Percentiles rank a stretch among this genome's conserved stretches.
phyloP scores from a whole-genome alignment of 1,140 invertebrate species.

The Megalonaias nervosa region DNA sequence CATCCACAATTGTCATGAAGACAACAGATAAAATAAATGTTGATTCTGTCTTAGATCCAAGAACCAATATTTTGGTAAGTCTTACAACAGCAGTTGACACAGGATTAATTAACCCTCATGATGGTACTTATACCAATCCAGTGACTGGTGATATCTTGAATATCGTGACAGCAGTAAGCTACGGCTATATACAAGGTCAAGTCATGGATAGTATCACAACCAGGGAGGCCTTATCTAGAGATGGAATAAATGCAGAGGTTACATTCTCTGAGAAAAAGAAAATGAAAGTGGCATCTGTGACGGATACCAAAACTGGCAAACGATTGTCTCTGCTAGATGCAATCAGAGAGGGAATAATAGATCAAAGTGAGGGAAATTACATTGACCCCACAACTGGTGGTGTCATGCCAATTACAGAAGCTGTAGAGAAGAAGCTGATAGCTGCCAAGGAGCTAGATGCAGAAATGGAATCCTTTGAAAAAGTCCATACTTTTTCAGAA shows the following conservation, averaged over 20 bases:
- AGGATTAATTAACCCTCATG: conserved; percentile 53
- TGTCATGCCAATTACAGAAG: conserved; percentile 80
- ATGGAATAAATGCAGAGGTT: conserved; percentile 55
- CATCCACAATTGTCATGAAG: conserved; percentile 87
- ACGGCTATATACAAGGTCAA: conserved; percentile 53
- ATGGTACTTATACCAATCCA: conserved; percentile 80
- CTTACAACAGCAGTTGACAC: conserved; percentile 70
- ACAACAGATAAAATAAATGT: conserved; percentile 86
- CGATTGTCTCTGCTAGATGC: conserved; percentile 59
- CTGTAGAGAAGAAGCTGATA: conserved; percentile 67
- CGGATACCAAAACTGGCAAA: conserved; percentile 84
- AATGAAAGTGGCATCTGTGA: conserved; percentile 73
- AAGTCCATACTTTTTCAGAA: conserved; percentile 36
- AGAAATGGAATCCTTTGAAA: conserved; percentile 42
- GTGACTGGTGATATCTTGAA: conserved; percentile 80
- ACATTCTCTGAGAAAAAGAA: conserved; percentile 56
- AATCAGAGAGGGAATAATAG: conserved; percentile 56
- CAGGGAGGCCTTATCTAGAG: conserved; percentile 49
- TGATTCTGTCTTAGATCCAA: conserved; percentile 86
- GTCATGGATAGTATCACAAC: conserved; percentile 53
- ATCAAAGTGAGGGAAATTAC: conserved; percentile 76
- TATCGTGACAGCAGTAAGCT: conserved; percentile 78
- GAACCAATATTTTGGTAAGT: conserved; percentile 79
- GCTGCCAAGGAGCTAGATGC: conserved; percentile 50
- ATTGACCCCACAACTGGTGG: conserved; percentile 80